Conservation (phyloP, 2,797 vertebrate species). For the Micropoecilia bifurca region DNA sequence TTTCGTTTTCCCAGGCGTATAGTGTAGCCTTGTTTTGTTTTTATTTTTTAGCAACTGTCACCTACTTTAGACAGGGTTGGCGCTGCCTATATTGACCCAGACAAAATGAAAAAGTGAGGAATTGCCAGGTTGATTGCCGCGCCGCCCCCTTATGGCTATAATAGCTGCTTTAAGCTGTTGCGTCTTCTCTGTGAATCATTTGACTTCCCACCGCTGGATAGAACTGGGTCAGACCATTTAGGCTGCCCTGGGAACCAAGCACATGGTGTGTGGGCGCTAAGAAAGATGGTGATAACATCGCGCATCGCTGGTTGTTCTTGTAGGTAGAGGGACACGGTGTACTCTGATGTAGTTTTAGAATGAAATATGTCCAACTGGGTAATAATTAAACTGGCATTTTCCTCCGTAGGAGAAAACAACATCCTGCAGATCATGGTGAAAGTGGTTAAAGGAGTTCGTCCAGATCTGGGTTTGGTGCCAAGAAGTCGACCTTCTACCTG, state of each 20-base stretch:
- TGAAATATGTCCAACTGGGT: neutral
- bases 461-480: conserved; percentile 87
- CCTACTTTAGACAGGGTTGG: conserved; percentile 27
- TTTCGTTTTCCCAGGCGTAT: conserved; percentile 68
- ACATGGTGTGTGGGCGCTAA: conserved; percentile 36
- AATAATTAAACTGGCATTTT: conserved; percentile 1
- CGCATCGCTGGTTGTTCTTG: conserved; percentile 16
- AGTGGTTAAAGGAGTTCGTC: conserved; percentile 94
- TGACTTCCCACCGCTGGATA: conserved; percentile 43
- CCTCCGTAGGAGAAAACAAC: conserved; percentile 90
- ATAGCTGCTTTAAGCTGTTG: conserved; percentile 42
- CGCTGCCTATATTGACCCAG: conserved; percentile 39
- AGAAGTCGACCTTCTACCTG: conserved; percentile 89
- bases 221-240: conserved; percentile 33
- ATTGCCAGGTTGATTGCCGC: conserved; percentile 22
- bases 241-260: conserved; percentile 55
- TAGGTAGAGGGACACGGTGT: neutral
- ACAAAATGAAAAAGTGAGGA: conserved; percentile 54
- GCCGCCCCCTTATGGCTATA: conserved; percentile 47
- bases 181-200: conserved; percentile 67
- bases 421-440: conserved; percentile 99
- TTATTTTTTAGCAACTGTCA: conserved; percentile 11
- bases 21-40: conserved; percentile 41
- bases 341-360: neutral
- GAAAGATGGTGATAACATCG: conserved; percentile 44